Percentiles rank a stretch among this genome's conserved stretches.
These are phyloP conservation scores for Glandiceps talaboti DNA, from an alignment of 53 echinoderm and acorn worm genomes.

Conservation along the genomic window DNA sequence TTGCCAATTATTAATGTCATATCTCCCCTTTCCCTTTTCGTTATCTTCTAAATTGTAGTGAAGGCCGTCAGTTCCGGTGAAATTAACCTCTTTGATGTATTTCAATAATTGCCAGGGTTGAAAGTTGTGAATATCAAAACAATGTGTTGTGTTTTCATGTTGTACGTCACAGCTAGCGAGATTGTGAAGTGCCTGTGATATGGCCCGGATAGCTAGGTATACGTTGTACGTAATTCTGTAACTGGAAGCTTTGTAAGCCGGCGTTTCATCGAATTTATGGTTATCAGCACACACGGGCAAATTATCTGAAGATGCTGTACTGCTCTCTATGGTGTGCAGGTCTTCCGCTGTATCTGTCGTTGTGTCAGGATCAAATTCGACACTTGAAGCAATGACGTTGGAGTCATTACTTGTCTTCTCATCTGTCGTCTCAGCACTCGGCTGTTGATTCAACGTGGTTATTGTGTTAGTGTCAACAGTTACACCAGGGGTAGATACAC, in stretches of 20 bases:
- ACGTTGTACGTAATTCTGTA: constrained; percentile 23
- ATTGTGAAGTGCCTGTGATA: constrained; percentile 35
- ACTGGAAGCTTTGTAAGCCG: not conserved
- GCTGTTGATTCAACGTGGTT: not conserved
- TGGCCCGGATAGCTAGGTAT: constrained; percentile 60
- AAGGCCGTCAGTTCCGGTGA: constrained; percentile 31
- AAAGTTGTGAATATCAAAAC: constrained; percentile 23
- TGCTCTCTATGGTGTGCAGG: not conserved
- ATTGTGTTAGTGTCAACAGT: not conserved
- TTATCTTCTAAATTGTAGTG: constrained; percentile 49
- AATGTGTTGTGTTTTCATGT: constrained; percentile 31
- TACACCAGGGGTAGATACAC: not conserved
- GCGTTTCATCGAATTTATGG: not conserved
- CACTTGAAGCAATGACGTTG: not conserved
- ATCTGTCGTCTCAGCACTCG: not conserved
- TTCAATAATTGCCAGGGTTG: constrained; percentile 78
- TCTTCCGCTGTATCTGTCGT: too few species aligned
- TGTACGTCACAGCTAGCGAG: constrained; percentile 35
- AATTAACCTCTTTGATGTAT: constrained; percentile 54
- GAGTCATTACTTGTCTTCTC: not conserved
- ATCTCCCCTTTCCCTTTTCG: constrained; percentile 48
- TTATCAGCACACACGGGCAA: not conserved
- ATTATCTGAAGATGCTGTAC: too few species aligned
- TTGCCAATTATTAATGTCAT: constrained; percentile 61
- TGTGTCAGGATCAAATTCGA: too few species aligned